Evolutionary conservation across 2,888 invertebrate genomes (phyloP).

Genomic region (Eupeodes latifasciatus): DNA sequence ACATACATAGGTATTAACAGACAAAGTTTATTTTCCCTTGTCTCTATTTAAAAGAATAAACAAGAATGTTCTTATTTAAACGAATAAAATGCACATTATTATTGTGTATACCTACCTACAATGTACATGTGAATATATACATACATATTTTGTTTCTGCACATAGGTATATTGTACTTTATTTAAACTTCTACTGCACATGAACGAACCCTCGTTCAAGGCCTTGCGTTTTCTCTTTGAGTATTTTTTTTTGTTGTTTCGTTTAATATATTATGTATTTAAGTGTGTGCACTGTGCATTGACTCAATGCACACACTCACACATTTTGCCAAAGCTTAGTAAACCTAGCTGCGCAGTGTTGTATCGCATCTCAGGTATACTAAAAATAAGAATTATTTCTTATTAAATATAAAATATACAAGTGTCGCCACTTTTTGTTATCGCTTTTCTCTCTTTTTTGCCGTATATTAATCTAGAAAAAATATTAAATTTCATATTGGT

Average conservation of each 20-base stretch:
- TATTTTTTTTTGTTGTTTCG: background rate
- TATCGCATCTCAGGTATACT: constrained; percentile 29
- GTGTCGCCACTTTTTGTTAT: constrained; percentile 7
- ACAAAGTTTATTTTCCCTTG: too few species aligned
- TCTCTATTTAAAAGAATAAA: background rate
- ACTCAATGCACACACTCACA: constrained; percentile 44
- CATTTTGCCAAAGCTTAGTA: constrained; percentile 48
- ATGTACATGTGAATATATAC: background rate
- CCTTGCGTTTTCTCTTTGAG: constrained; percentile 25
- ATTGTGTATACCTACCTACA: too few species aligned
- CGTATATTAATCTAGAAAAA: too few species aligned
- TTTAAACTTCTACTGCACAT: constrained; percentile 43
- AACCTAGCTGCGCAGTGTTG: constrained; percentile 13
- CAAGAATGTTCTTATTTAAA: background rate
- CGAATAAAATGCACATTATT: background rate
- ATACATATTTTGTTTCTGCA: background rate
- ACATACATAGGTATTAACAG: too few species aligned
- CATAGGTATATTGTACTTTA: background rate
- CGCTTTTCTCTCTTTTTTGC: background rate
- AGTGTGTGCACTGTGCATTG: constrained; percentile 42
- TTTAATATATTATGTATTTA: background rate
- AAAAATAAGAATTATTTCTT: constrained; percentile 49
- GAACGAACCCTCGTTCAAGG: constrained; percentile 65
- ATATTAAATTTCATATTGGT: too few species aligned
- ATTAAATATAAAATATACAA: constrained; percentile 29